These are phyloP conservation scores for Ailuropoda melanoleuca DNA, from an alignment of 2,113 vertebrate genomes.

Conservation along the genomic window DNA sequence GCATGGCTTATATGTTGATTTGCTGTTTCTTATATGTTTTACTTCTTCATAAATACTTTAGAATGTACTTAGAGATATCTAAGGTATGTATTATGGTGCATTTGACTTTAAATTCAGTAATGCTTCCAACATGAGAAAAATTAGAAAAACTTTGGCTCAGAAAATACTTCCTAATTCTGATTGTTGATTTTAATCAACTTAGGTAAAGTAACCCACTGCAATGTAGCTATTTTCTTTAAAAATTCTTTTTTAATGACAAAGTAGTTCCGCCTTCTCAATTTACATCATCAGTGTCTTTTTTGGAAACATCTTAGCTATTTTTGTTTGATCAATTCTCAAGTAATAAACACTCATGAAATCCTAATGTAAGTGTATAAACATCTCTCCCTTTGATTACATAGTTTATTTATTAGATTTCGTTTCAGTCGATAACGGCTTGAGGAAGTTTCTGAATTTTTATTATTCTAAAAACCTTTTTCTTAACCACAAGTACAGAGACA, in stretches of 20 bases:
- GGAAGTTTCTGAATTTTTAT: conserved; percentile 45
- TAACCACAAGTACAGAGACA: background rate
- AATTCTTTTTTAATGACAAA: conserved; percentile 58
- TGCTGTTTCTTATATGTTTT: background rate
- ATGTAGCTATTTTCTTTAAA: conserved; percentile 48
- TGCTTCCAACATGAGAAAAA: conserved; percentile 21
- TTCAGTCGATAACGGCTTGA: conserved; percentile 53
- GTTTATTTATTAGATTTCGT: conserved; percentile 44
- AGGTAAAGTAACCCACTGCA: background rate
- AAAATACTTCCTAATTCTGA: conserved; percentile 18
- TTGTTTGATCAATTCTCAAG: conserved; percentile 69
- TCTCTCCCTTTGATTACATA: conserved; percentile 54
- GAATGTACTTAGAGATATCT: background rate
- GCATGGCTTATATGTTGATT: background rate
- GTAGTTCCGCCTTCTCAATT: conserved; percentile 30
- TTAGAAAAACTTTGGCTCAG: background rate
- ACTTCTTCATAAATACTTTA: background rate
- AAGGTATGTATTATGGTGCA: background rate
- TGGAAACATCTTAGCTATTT: conserved; percentile 53
- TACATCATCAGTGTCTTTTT: background rate
- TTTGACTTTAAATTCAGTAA: conserved; percentile 20
- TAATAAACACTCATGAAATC: conserved; percentile 67
- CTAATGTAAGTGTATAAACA: conserved; percentile 56
- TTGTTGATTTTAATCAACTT: conserved; percentile 28
- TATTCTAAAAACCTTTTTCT: background rate